phyloP scores from a whole-genome alignment of 2,888 invertebrate species.

The Galeopsomyia nigrocyanea region DNA sequence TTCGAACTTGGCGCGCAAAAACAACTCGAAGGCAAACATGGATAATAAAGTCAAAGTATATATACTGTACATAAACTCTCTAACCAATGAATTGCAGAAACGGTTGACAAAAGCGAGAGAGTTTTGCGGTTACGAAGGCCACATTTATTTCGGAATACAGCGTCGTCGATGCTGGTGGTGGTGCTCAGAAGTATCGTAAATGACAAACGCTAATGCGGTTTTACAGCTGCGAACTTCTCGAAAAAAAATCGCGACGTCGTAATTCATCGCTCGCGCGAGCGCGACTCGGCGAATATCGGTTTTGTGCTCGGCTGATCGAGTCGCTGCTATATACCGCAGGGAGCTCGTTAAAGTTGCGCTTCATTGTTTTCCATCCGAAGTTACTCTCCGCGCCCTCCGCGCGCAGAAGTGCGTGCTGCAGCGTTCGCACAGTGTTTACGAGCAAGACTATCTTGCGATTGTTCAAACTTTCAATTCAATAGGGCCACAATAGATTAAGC shows the following conservation, averaged over 20 bases:
- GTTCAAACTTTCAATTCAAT: too few relatives aligned
- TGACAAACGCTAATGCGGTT: constrained; percentile 47
- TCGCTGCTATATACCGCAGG: constrained; percentile 15
- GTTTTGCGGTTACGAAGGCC: not conserved
- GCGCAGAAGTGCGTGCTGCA: too few relatives aligned
- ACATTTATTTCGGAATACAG: constrained; percentile 42
- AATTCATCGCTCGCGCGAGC: constrained; percentile 14
- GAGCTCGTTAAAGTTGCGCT: constrained; percentile 35
- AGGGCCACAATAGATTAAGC: too few relatives aligned
- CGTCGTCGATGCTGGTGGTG: constrained; percentile 31
- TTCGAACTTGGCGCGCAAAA: not conserved
- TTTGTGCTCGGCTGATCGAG: constrained; percentile 21
- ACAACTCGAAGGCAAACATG: constrained; percentile 29
- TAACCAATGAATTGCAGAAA: constrained; percentile 13
- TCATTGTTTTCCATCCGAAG: constrained; percentile 26
- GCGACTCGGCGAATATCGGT: constrained; percentile 17
- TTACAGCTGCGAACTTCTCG: constrained; percentile 43
- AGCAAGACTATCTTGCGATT: too few relatives aligned
- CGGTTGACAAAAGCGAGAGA: constrained; percentile 7
- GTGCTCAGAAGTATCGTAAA: constrained; percentile 44
- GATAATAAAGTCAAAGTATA: constrained; percentile 17
- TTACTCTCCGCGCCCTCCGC: not conserved
- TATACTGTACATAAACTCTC: constrained; percentile 14
- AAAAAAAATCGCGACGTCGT: not conserved
- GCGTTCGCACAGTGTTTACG: too few relatives aligned